A percentile compares a stretch with the other conserved stretches of the same genome.
These are phyloP conservation scores for Anthrax anthrax DNA, from an alignment of 2,888 invertebrate genomes.

Conservation along the genomic window DNA sequence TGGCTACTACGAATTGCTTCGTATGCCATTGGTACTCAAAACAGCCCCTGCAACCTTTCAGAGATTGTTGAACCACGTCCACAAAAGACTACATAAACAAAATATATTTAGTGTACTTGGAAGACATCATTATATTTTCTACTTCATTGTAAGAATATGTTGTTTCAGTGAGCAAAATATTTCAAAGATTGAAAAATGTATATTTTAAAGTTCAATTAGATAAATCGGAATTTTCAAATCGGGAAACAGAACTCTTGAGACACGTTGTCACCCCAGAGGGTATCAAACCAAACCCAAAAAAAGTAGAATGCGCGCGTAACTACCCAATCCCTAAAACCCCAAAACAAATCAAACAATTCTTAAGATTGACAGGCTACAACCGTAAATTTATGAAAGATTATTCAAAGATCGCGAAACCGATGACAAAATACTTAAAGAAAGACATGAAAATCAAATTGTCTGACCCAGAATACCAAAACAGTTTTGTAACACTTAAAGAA, in stretches of 20 bases:
- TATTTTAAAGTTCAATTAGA: conserved; percentile 18
- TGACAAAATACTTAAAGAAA: conserved; percentile 11
- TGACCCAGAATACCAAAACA: conserved; percentile 1
- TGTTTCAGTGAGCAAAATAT: background rate
- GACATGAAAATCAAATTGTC: conserved; percentile 1
- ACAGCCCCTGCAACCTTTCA: too few species aligned
- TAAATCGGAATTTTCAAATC: conserved; percentile 17
- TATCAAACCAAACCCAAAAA: conserved; percentile 19
- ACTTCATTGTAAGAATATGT: too few species aligned
- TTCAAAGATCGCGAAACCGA: conserved; percentile 10
- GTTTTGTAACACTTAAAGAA: conserved; percentile 7
- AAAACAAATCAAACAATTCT: conserved; percentile 17
- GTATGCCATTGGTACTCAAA: too few species aligned
- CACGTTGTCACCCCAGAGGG: conserved; percentile 20
- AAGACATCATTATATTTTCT: too few species aligned
- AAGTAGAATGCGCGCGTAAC: conserved; percentile 17
- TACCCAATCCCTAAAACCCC: conserved; percentile 14
- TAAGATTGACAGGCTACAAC: conserved; percentile 16
- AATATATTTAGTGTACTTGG: too few species aligned
- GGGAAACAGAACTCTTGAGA: conserved; percentile 19
- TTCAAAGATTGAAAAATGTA: conserved; percentile 13
- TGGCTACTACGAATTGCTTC: too few species aligned
- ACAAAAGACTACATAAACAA: too few species aligned
- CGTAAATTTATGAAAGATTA: conserved; percentile 13
- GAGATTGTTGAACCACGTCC: too few species aligned